Evolutionary conservation across 1,140 invertebrate genomes (phyloP).

Genomic region (Tetramorium parvispinum): DNA sequence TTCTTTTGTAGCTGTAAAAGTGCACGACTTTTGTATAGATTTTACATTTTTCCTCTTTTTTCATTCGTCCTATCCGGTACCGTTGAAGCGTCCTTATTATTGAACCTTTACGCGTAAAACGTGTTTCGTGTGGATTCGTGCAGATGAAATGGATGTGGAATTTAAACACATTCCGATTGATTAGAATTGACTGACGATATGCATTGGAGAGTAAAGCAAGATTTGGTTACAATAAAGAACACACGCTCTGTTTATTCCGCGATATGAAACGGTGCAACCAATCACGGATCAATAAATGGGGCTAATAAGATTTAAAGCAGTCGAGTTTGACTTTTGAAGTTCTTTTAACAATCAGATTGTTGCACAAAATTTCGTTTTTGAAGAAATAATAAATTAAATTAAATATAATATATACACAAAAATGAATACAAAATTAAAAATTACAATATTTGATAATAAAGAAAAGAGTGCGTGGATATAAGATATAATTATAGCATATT

Average conservation of each 20-base stretch:
- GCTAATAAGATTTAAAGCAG: constrained; percentile 37
- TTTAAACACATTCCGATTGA: constrained; percentile 43
- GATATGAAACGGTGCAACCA: neutral
- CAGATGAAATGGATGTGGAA: constrained; percentile 18
- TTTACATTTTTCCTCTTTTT: neutral
- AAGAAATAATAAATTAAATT: neutral
- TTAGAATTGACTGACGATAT: constrained; percentile 35
- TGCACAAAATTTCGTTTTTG: neutral
- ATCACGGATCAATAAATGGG: neutral
- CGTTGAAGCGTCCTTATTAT: constrained; percentile 22
- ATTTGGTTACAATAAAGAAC: constrained; percentile 20
- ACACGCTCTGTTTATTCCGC: constrained; percentile 33
- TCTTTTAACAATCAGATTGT: neutral
- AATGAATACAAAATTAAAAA: neutral
- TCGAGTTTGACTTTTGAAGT: constrained; percentile 7
- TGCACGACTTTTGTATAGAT: neutral
- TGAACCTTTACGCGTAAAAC: neutral
- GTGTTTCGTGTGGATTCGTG: neutral
- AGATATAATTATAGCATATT: neutral
- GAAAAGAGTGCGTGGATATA: neutral
- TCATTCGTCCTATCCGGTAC: neutral
- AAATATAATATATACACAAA: neutral
- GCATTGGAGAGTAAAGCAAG: constrained; percentile 21
- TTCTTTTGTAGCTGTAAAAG: neutral
- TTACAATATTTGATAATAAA: neutral